Conservation (phyloP, 2,797 vertebrate species). For the Hypotaenidia philippensis region DNA sequence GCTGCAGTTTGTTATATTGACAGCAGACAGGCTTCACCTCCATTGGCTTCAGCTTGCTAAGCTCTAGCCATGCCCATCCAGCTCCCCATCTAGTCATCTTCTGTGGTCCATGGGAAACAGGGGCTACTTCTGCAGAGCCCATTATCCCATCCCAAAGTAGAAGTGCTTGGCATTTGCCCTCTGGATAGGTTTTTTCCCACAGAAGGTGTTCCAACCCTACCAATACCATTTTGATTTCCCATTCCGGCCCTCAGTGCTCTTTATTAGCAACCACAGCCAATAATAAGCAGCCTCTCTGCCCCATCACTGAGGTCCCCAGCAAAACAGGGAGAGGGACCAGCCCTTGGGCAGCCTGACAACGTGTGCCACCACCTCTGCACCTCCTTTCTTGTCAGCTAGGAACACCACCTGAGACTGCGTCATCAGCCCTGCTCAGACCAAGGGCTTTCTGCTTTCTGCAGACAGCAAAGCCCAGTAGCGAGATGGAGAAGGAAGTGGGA, state of each 20-base stretch:
- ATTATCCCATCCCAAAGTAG: not conserved
- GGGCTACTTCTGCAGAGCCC: not conserved
- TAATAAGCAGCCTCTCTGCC: not conserved
- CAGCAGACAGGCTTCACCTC: not conserved
- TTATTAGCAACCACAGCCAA: not conserved
- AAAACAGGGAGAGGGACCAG: not conserved
- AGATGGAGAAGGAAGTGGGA: not conserved
- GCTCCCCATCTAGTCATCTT: rapidly evolving
- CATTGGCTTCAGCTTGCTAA: not conserved
- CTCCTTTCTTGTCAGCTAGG: not conserved
- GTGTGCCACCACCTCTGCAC: not conserved
- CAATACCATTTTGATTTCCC: not conserved
- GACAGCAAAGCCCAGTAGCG: not conserved
- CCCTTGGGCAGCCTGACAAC: not conserved
- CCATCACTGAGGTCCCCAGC: not conserved
- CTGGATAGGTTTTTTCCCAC: not conserved
- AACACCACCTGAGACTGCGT: not conserved
- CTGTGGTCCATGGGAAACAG: not conserved
- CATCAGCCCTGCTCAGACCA: not conserved
- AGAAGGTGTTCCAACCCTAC: not conserved
- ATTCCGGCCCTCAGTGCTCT: not conserved
- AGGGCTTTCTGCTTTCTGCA: not conserved
- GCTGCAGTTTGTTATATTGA: not conserved
- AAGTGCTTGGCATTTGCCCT: not conserved
- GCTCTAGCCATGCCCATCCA: not conserved